Percentiles rank a stretch among this genome's conserved stretches.
phyloP scores from a whole-genome alignment of 2,113 vertebrate species.

The Apaloderma vittatum region DNA sequence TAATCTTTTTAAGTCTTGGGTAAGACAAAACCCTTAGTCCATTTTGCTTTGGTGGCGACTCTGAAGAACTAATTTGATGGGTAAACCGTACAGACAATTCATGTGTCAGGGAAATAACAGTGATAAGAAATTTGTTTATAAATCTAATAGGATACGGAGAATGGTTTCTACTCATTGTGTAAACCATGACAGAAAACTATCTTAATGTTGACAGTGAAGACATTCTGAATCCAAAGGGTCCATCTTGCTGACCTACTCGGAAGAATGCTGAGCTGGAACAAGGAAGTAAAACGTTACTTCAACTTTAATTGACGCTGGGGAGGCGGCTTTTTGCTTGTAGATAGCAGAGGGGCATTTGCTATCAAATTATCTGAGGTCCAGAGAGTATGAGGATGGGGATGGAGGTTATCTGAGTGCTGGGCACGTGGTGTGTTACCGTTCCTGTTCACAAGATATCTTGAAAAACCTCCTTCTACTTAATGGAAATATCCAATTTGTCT shows the following conservation, averaged over 20 bases:
- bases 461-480: not conserved
- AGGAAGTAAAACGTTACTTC: not conserved
- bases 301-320: not conserved
- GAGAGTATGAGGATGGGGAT: not conserved
- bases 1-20: not conserved
- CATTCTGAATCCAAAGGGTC: not conserved
- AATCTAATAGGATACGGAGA: not conserved
- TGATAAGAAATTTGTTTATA: slow-evolving; percentile 4
- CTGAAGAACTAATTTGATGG: not conserved
- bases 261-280: not conserved
- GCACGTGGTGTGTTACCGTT: not conserved
- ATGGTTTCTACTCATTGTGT: slow-evolving; percentile 22
- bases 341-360: not conserved
- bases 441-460: not conserved
- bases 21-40: not conserved
- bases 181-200: not conserved
- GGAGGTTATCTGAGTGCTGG: not conserved
- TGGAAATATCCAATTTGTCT: not conserved
- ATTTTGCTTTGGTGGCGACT: not conserved
- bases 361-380: not conserved
- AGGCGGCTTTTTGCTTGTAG: not conserved
- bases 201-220: slow-evolving; percentile 11
- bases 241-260: not conserved
- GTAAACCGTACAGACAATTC: not conserved
- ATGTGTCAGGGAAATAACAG: not conserved